Evolutionary conservation across 2,113 vertebrate species (phyloP).

Genomic region (Cynoglossus semilaevis): DNA sequence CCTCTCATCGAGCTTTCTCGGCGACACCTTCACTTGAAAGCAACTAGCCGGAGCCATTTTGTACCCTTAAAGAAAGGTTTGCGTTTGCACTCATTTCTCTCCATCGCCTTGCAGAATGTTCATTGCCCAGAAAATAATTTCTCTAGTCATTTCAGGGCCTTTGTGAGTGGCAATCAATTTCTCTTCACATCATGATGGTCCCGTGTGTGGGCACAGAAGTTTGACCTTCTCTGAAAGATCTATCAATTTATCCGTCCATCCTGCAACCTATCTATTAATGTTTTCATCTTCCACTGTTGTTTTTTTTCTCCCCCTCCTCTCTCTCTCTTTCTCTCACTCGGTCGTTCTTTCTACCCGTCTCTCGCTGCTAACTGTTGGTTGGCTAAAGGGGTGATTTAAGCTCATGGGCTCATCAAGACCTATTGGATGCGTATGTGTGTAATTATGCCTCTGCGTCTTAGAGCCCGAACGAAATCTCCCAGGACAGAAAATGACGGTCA

Average conservation of each 20-base stretch:
- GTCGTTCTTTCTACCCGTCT: neutral
- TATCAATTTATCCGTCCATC: conserved; percentile 82
- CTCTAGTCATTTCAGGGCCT: conserved; percentile 80
- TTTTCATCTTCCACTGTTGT: conserved; percentile 74
- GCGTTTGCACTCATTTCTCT: conserved; percentile 41
- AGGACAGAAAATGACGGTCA: conserved; percentile 71
- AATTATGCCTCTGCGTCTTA: conserved; percentile 74
- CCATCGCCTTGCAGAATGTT: conserved; percentile 68
- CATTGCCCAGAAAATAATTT: conserved; percentile 83
- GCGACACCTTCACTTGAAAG: conserved; percentile 72
- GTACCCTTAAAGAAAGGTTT: conserved; percentile 66
- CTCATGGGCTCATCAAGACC: conserved; percentile 75
- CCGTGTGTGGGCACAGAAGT: conserved; percentile 77
- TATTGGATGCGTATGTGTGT: conserved; percentile 68
- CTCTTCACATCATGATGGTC: conserved; percentile 80
- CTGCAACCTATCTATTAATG: conserved; percentile 81
- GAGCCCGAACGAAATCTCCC: conserved; percentile 63
- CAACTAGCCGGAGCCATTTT: conserved; percentile 71
- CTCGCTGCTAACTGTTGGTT: conserved; percentile 61
- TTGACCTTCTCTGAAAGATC: conserved; percentile 83
- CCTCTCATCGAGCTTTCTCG: conserved; percentile 65
- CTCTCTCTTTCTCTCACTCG: conserved; percentile 7
- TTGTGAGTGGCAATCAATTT: conserved; percentile 83
- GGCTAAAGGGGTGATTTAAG: conserved; percentile 74
- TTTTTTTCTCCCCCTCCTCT: conserved; percentile 41